Evolutionary conservation across 2,888 invertebrate species (phyloP).

Genomic region (Plemyria rubiginata): DNA sequence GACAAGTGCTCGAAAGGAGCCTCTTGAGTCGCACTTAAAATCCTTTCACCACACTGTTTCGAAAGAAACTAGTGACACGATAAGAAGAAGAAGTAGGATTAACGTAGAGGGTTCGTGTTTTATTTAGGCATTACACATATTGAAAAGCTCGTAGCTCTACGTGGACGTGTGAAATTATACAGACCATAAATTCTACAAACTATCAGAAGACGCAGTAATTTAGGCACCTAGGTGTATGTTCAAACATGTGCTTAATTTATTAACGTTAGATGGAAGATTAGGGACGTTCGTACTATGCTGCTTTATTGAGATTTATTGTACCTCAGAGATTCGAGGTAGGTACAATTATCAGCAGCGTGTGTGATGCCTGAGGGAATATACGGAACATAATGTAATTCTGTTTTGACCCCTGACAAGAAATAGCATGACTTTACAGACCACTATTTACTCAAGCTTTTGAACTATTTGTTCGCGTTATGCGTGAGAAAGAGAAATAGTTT

Average conservation of each 20-base stretch:
- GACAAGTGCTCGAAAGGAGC: too few species aligned
- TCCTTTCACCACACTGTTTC: too few species aligned
- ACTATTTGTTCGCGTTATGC: slow-evolving; percentile 28
- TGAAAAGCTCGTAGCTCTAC: slow-evolving; percentile 31
- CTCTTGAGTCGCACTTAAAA: too few species aligned
- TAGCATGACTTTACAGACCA: slow-evolving; percentile 43
- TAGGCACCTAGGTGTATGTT: slow-evolving; percentile 40
- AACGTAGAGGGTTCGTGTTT: neutral
- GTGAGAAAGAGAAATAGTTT: slow-evolving; percentile 37
- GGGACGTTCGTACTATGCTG: slow-evolving; percentile 49
- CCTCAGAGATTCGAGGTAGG: slow-evolving; percentile 62
- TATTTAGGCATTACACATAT: neutral
- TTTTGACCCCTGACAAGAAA: slow-evolving; percentile 50
- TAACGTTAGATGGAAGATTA: slow-evolving; percentile 52
- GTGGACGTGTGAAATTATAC: slow-evolving; percentile 43
- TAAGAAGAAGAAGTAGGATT: too few species aligned
- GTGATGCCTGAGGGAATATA: slow-evolving; percentile 67
- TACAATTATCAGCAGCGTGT: slow-evolving; percentile 67
- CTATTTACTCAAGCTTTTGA: slow-evolving; percentile 40
- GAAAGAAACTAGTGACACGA: too few species aligned
- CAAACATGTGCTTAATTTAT: slow-evolving; percentile 58
- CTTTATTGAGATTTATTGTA: slow-evolving; percentile 78
- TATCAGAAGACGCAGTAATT: slow-evolving; percentile 42
- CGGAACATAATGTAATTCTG: slow-evolving; percentile 56
- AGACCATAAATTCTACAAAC: slow-evolving; percentile 45